Conservation (phyloP, 1,140 invertebrate genomes). For the Melanaphis sacchari region DNA sequence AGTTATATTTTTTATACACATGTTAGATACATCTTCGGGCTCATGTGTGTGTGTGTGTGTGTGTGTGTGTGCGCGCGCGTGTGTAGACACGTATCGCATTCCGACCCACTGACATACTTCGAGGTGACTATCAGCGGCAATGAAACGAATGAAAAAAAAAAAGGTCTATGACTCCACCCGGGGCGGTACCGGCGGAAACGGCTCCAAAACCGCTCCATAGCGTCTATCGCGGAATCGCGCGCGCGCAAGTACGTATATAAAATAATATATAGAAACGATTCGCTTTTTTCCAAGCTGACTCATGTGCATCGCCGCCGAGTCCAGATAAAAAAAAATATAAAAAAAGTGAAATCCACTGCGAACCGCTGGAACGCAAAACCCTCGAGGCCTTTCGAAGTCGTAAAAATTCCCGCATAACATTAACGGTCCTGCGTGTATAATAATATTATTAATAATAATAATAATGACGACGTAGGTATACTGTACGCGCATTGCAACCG, state of each 20-base stretch:
- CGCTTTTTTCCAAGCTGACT: slow-evolving; percentile 30
- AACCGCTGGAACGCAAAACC: neutral
- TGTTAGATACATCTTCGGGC: slow-evolving; percentile 37
- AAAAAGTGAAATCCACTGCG: slow-evolving; percentile 45
- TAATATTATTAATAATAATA: neutral
- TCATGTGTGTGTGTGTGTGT: neutral
- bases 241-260: neutral
- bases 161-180: slow-evolving; percentile 44
- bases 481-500: neutral
- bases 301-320: neutral
- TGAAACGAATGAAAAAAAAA: neutral
- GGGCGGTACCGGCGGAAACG: slow-evolving; percentile 44
- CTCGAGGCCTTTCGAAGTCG: neutral
- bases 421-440: neutral
- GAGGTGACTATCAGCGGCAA: slow-evolving; percentile 13
- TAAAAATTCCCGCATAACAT: slow-evolving; percentile 44
- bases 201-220: neutral
- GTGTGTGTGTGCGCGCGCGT: neutral
- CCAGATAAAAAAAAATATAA: neutral
- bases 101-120: slow-evolving; percentile 52
- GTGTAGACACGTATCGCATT: slow-evolving; percentile 45
- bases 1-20: slow-evolving; percentile 30
- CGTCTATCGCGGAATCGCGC: neutral
- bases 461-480: neutral
- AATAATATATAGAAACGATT: slow-evolving; percentile 3